Base-by-base conservation (phyloP, 2,113 vertebrate genomes). In the Empidonax traillii region DNA sequence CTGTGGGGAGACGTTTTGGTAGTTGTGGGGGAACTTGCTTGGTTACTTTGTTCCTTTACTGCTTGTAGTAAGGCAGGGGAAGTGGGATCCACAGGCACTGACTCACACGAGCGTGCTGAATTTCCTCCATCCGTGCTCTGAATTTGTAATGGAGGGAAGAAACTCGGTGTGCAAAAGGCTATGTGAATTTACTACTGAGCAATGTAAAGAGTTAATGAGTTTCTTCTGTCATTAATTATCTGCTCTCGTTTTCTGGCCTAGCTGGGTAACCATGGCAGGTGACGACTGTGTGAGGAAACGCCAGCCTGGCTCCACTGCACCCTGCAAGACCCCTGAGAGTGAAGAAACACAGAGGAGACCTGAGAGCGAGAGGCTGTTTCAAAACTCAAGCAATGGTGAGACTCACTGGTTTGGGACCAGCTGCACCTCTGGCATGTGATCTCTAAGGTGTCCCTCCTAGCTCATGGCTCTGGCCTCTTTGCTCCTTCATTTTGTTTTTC, bases 251-350 rank as follows among this genome's bases (percentile, higher is more conserved):
- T 94, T 95, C 35, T 88, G 33, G 12, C 75, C n/a, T 58, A 55
- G 19, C 30, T 78, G 71, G 85, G 51, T 61, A 81, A 67, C 53
- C 66, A 96, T 97, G 97, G 95, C 97, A 74, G 96, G 96, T 61
- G 96, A 98, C 87, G 98, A 98, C 41, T 95, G 90, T 43, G n/a
- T 97, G 27, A 97, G 98, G 74, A 97, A 97, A n/a, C 97, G 98
- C 22, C 95, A 90, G 4, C 67, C 85, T 27, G 95, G 95, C 89
- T 91, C 93, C 46, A 35, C 61, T 81, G 25, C 49, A 49, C 18
- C 61, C n/a, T 63, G 23, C n/a, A 94, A 92, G 73, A 61, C 39
- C 16, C 30, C 51, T 28, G 97, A 97, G 59, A 95, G 95, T 10
- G 87, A 85, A 51, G 96, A 96, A 73, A 52, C 41, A 8, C 82